phyloP scores from a whole-genome alignment of 2,113 vertebrate species.

The Colius striatus region DNA sequence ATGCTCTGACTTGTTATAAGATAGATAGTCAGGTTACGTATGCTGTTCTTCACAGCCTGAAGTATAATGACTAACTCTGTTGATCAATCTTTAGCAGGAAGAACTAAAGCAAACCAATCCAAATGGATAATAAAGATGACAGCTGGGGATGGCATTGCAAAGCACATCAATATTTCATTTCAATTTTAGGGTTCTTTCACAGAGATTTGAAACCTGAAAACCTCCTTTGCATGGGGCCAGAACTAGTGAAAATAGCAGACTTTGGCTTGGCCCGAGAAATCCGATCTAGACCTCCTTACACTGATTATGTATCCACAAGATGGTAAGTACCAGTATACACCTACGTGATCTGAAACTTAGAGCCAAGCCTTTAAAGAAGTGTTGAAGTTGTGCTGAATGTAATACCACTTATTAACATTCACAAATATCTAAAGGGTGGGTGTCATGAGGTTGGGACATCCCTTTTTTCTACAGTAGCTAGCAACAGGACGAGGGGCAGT shows the following conservation, averaged over 20 bases:
- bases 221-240: slow-evolving; percentile 86
- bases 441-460: too few relatives aligned
- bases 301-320: slow-evolving; percentile 84
- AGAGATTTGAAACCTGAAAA: slow-evolving; percentile 87
- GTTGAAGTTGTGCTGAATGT: background rate
- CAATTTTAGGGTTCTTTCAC: slow-evolving; percentile 83
- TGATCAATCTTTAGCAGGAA: background rate
- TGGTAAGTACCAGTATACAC: slow-evolving; percentile 64
- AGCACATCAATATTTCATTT: background rate
- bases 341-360: background rate
- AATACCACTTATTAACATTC: too few relatives aligned
- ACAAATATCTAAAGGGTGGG: too few relatives aligned
- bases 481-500: too few relatives aligned
- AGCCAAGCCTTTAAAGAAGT: background rate
- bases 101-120: background rate
- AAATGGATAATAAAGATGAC: background rate
- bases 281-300: slow-evolving; percentile 84
- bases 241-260: slow-evolving; percentile 87
- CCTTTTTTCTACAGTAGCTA: too few relatives aligned
- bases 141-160: background rate
- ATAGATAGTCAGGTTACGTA: background rate
- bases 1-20: background rate
- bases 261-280: slow-evolving; percentile 86
- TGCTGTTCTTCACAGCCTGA: background rate
- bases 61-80: background rate